Evolutionary conservation across 2,888 invertebrate species (phyloP).

Genomic region (Tenthredo livida): DNA sequence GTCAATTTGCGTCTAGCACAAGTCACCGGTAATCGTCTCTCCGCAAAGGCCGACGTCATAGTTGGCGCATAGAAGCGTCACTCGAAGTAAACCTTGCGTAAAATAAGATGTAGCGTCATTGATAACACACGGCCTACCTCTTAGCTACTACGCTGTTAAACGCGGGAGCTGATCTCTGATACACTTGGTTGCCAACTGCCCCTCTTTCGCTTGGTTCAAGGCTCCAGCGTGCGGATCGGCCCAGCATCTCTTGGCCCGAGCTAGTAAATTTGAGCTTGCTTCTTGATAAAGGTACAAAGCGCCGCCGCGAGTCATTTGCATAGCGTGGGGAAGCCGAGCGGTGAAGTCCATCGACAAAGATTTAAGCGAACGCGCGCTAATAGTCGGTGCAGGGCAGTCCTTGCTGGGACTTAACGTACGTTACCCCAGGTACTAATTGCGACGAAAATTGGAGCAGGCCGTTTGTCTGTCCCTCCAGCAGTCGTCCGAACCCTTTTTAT

Average conservation of each 20-base stretch:
- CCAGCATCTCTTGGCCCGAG: slow-evolving; percentile 59
- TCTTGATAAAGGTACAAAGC: slow-evolving; percentile 70
- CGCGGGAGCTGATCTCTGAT: slow-evolving; percentile 48
- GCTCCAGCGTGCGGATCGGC: slow-evolving; percentile 34
- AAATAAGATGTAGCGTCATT: slow-evolving; percentile 78
- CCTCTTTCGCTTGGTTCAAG: slow-evolving; percentile 32
- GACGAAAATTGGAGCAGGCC: slow-evolving; percentile 46
- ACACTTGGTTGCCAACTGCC: slow-evolving; percentile 48
- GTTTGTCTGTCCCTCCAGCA: not conserved
- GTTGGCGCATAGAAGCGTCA: slow-evolving; percentile 77
- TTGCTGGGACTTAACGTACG: not conserved
- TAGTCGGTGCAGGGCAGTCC: slow-evolving; percentile 35
- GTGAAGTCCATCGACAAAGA: slow-evolving; percentile 47
- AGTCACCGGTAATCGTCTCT: slow-evolving; percentile 72
- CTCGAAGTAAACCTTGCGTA: slow-evolving; percentile 74
- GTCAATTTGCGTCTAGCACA: slow-evolving; percentile 77
- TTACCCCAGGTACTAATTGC: slow-evolving; percentile 36
- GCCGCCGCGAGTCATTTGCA: slow-evolving; percentile 61
- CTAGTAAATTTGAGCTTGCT: slow-evolving; percentile 73
- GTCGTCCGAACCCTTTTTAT: slow-evolving; percentile 55
- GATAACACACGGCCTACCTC: slow-evolving; percentile 68
- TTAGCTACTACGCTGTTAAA: not conserved
- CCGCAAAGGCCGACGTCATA: slow-evolving; percentile 75
- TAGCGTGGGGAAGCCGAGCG: slow-evolving; percentile 49
- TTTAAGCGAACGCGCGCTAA: slow-evolving; percentile 52